Percentiles rank a stretch among this genome's conserved stretches.
Evolutionary conservation across 1,140 invertebrate species (phyloP).

Genomic region (Centruroides sculpturatus): DNA sequence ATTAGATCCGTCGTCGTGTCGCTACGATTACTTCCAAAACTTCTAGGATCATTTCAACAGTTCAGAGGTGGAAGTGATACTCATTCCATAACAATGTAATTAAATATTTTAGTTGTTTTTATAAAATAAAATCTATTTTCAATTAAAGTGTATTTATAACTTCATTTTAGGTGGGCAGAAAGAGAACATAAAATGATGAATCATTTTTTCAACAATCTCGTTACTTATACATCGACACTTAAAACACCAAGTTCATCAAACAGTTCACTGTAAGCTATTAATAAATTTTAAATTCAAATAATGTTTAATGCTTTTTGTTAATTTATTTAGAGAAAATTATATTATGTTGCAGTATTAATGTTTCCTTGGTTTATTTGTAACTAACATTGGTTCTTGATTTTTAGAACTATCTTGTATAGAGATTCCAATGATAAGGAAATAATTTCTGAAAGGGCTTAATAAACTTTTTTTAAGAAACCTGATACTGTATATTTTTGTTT

Average conservation of each 20-base stretch:
- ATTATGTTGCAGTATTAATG: too few species aligned
- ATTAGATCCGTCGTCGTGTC: slow-evolving; percentile 71
- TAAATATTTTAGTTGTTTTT: slow-evolving; percentile 3
- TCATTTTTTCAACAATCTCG: slow-evolving; percentile 71
- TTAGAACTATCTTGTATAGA: too few species aligned
- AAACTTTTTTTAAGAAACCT: too few species aligned
- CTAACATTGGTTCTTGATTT: too few species aligned
- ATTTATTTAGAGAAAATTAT: too few species aligned
- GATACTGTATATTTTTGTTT: too few species aligned
- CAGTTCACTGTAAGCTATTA: too few species aligned
- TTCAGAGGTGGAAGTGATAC: slow-evolving; percentile 40
- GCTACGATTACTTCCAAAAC: slow-evolving; percentile 67
- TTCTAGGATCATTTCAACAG: slow-evolving; percentile 82
- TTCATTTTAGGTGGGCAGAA: slow-evolving; percentile 54
- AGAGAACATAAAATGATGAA: slow-evolving; percentile 78
- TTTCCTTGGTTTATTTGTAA: too few species aligned
- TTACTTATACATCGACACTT: slow-evolving; percentile 26
- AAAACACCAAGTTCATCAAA: not conserved
- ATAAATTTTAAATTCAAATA: too few species aligned
- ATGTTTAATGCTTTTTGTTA: too few species aligned
- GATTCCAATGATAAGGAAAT: too few species aligned
- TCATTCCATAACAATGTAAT: slow-evolving; percentile 31
- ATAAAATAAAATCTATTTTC: not conserved
- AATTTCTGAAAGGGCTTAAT: too few species aligned
- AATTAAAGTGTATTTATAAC: not conserved